A percentile compares a stretch with the other conserved stretches of the same genome.
These are phyloP conservation scores for Forbesichthys agassizii DNA, from an alignment of 2,113 vertebrate species.

Conservation along the genomic window DNA sequence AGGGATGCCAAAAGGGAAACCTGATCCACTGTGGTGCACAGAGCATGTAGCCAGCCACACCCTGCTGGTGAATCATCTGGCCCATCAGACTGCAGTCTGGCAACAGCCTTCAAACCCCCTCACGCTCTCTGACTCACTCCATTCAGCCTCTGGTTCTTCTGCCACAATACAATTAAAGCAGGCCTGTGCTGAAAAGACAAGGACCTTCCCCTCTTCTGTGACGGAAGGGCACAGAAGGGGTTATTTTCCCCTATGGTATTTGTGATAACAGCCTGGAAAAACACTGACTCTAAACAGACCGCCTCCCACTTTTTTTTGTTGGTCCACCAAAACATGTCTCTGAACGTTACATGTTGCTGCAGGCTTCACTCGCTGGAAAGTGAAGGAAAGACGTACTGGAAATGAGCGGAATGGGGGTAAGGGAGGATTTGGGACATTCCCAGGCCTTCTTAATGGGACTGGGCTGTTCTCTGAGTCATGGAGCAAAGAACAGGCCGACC, in stretches of 20 bases:
- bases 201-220: slow-evolving; percentile 33
- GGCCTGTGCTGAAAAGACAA: slow-evolving; percentile 32
- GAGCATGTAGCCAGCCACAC: slow-evolving; percentile 36
- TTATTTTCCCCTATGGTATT: slow-evolving; percentile 40
- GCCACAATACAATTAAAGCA: slow-evolving; percentile 43
- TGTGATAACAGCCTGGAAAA: slow-evolving; percentile 56
- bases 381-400: slow-evolving; percentile 16
- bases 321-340: background rate
- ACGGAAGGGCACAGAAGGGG: slow-evolving; percentile 38
- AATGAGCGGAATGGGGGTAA: background rate
- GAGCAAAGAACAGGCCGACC: slow-evolving; percentile 42
- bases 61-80: slow-evolving; percentile 60
- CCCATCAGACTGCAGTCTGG: slow-evolving; percentile 42
- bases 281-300: slow-evolving; percentile 35
- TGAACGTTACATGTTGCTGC: slow-evolving; percentile 16
- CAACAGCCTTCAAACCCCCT: slow-evolving; percentile 51
- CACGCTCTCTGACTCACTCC: slow-evolving; percentile 59
- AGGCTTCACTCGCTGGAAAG: background rate
- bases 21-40: slow-evolving; percentile 18
- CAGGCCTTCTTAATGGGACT: slow-evolving; percentile 29
- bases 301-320: background rate
- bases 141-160: slow-evolving; percentile 30
- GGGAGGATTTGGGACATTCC: slow-evolving; percentile 38
- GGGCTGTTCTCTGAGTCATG: slow-evolving; percentile 56
- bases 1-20: slow-evolving; percentile 23